A percentile compares a stretch with the other conserved stretches of the same genome.
Evolutionary conservation across 1,140 invertebrate species (phyloP).

Genomic region (Megathymus violae): DNA sequence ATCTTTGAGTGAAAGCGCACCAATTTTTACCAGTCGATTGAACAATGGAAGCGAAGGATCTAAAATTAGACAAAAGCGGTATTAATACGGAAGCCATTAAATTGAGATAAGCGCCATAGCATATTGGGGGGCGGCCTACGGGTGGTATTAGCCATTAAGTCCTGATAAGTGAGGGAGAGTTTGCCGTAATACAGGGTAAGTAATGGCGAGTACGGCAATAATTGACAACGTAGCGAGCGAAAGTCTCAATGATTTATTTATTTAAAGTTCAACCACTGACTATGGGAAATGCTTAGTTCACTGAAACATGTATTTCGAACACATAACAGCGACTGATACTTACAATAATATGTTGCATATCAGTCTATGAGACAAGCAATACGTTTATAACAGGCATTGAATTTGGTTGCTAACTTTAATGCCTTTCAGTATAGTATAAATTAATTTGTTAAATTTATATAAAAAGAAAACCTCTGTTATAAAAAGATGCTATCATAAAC

Average conservation of each 20-base stretch:
- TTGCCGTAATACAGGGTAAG: slow-evolving; percentile 58
- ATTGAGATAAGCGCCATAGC: slow-evolving; percentile 80
- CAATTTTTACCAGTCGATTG: slow-evolving; percentile 75
- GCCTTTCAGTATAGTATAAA: no score
- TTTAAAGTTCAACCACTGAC: not conserved
- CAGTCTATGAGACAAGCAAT: no score
- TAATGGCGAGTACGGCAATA: slow-evolving; percentile 27
- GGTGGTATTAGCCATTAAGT: slow-evolving; percentile 78
- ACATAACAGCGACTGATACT: no score
- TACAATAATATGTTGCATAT: no score
- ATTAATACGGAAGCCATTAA: slow-evolving; percentile 82
- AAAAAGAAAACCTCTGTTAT: no score
- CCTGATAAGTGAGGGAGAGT: slow-evolving; percentile 77
- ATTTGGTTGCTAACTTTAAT: no score
- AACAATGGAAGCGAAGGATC: slow-evolving; percentile 68
- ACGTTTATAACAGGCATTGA: no score
- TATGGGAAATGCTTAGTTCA: no score
- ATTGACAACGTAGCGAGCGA: slow-evolving; percentile 3
- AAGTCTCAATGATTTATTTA: not conserved
- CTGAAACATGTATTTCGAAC: no score
- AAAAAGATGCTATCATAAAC: no score
- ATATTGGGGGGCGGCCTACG: slow-evolving; percentile 79
- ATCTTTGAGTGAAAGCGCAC: slow-evolving; percentile 46
- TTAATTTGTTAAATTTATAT: no score
- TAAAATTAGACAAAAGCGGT: slow-evolving; percentile 81